Percentiles rank a stretch among this genome's conserved stretches.
phyloP scores from a whole-genome alignment of 1,140 invertebrate genomes.

The Vollenhovia emeryi region DNA sequence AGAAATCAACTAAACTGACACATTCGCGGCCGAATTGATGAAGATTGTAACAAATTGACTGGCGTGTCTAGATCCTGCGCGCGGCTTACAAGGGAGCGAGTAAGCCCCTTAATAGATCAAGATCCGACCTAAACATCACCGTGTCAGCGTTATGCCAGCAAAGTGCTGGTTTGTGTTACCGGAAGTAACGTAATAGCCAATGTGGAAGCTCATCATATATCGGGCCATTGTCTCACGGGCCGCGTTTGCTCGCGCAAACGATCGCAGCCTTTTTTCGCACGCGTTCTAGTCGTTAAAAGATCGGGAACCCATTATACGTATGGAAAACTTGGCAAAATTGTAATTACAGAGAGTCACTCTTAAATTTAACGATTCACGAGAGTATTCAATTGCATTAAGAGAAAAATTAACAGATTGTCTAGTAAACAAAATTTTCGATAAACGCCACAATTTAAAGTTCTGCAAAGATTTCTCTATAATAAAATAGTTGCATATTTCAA shows the following conservation, averaged over 20 bases:
- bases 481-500: neutral
- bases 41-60: constrained; percentile 62
- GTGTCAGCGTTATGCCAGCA: constrained; percentile 75
- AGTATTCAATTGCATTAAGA: neutral
- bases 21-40: constrained; percentile 46
- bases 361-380: neutral
- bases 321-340: neutral
- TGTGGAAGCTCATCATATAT: constrained; percentile 72
- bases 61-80: constrained; percentile 40
- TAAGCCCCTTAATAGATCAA: constrained; percentile 57
- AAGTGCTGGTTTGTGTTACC: constrained; percentile 82
- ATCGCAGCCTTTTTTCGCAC: constrained; percentile 49
- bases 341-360: neutral
- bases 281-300: constrained; percentile 24
- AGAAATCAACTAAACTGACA: constrained; percentile 42
- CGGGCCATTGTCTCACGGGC: constrained; percentile 67
- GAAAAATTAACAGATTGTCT: neutral
- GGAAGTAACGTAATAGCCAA: constrained; percentile 79
- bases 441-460: neutral
- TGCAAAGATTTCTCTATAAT: neutral
- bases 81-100: constrained; percentile 25
- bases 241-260: constrained; percentile 57
- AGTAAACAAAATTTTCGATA: neutral
- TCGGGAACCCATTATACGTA: neutral
- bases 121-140: constrained; percentile 67